Evolutionary conservation across 35 echinoderm and acorn worm genomes (phyloP), one percentile per base, ranked within the genome.

Genomic region (Patiria miniata): DNA sequence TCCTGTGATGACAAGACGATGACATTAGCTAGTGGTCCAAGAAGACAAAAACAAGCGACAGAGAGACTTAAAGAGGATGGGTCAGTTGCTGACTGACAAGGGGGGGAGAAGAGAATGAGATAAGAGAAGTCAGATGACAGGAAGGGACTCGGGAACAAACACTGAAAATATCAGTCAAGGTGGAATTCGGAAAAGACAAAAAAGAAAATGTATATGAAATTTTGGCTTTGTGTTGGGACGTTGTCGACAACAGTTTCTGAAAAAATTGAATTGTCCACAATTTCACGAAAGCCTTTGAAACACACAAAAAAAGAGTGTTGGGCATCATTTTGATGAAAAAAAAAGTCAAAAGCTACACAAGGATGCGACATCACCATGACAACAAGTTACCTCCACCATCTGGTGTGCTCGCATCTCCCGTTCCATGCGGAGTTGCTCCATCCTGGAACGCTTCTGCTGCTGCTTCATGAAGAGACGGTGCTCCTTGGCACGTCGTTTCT

Each of bases 371-470:
- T 36, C 78, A 79, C 78, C 19, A 21, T 36, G 19, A 29, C 29
- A n/a, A 32, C 22, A 15, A 9, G 78, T 33, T 91, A 98, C 95
- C 95, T 98, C 95, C 30, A 98, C 83, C 54, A 94, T 87, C 34
- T 98, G 95, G 40, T 98, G 95, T 28, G 92, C 84, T 58, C 95
- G 55, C 79, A 98, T 88, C 68, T 98, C 95, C 39, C 92, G 58
- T 39, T 98, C 95, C 58, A 98, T 58, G 29, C 95, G 68, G 61
- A 98, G 50, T 65, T 98, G 95, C 84, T 98, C 88, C 76, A 98
- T 39, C 14, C 95, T 52, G n/a, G 85, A 82, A 4, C 83, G 78
- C 83, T 93, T 94, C 86, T 98, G 84, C 51, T 98, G 95, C 53
- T 98, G 83, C 52, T 87, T 81, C 37, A 94, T 59, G 19, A 94